Conservation (phyloP, 2,888 invertebrate genomes). For the Pecten maximus region DNA sequence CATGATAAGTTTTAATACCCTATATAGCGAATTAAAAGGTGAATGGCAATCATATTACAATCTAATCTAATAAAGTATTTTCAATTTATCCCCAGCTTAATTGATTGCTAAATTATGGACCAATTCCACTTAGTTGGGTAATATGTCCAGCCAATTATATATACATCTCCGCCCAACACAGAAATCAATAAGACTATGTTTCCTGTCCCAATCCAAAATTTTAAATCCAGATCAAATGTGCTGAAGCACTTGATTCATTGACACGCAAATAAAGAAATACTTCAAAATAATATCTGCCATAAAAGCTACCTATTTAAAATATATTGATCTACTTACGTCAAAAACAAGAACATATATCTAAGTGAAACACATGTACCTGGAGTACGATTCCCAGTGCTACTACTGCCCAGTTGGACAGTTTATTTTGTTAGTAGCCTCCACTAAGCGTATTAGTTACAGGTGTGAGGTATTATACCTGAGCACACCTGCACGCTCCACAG, state of each 20-base stretch:
- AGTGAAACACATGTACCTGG: neutral
- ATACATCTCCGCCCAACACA: neutral
- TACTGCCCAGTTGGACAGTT: neutral
- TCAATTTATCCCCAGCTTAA: neutral
- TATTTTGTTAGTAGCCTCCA: neutral
- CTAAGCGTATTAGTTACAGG: constrained; percentile 55
- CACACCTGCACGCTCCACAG: constrained; percentile 54
- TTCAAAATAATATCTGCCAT: constrained; percentile 10
- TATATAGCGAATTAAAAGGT: neutral
- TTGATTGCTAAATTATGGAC: neutral
- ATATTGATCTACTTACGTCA: constrained; percentile 15
- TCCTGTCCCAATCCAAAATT: neutral
- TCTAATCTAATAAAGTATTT: neutral
- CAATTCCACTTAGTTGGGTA: neutral
- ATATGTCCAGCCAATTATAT: neutral
- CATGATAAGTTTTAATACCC: neutral
- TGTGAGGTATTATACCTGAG: constrained; percentile 53
- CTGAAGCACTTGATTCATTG: constrained; percentile 22
- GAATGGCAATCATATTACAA: neutral
- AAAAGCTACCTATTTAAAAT: neutral
- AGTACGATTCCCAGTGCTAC: neutral
- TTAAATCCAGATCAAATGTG: neutral
- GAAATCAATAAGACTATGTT: neutral
- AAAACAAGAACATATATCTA: neutral
- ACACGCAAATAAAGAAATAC: constrained; percentile 8